Conservation (phyloP, 2,113 vertebrate species). For the Brachirus orientalis region DNA sequence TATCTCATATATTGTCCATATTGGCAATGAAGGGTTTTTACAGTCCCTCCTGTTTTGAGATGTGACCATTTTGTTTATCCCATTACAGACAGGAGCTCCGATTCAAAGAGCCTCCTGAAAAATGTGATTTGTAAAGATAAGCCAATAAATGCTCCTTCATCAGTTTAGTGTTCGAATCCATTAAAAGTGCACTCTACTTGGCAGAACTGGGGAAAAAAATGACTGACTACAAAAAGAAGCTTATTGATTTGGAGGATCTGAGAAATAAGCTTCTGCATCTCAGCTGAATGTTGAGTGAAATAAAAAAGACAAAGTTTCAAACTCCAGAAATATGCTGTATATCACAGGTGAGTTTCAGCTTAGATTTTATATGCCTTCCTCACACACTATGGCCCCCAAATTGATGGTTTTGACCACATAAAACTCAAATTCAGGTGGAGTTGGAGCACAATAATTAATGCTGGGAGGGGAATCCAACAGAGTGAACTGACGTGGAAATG, state of each 20-base stretch:
- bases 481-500: slow-evolving; percentile 50
- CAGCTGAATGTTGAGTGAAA: slow-evolving; percentile 31
- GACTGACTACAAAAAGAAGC: slow-evolving; percentile 23
- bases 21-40: slow-evolving; percentile 23
- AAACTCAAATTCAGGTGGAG: slow-evolving; percentile 52
- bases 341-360: no score
- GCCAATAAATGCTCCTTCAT: slow-evolving; percentile 70
- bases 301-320: background rate
- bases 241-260: slow-evolving; percentile 45
- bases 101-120: slow-evolving; percentile 60
- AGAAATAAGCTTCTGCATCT: slow-evolving; percentile 42
- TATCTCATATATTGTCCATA: slow-evolving; percentile 33
- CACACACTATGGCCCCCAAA: background rate
- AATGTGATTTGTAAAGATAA: slow-evolving; percentile 65
- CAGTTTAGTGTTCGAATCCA: slow-evolving; percentile 70
- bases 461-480: slow-evolving; percentile 33
- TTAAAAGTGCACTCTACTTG: slow-evolving; percentile 60
- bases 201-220: slow-evolving; percentile 25
- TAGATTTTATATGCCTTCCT: no score
- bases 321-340: no score
- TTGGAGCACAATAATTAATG: slow-evolving; percentile 35
- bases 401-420: slow-evolving; percentile 12
- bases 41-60: slow-evolving; percentile 13
- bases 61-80: slow-evolving; percentile 52
- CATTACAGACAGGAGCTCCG: slow-evolving; percentile 51